Evolutionary conservation across 1,140 invertebrate genomes (phyloP), one percentile per base, ranked within the genome.

Genomic region (Akabosia matsudoensis): DNA sequence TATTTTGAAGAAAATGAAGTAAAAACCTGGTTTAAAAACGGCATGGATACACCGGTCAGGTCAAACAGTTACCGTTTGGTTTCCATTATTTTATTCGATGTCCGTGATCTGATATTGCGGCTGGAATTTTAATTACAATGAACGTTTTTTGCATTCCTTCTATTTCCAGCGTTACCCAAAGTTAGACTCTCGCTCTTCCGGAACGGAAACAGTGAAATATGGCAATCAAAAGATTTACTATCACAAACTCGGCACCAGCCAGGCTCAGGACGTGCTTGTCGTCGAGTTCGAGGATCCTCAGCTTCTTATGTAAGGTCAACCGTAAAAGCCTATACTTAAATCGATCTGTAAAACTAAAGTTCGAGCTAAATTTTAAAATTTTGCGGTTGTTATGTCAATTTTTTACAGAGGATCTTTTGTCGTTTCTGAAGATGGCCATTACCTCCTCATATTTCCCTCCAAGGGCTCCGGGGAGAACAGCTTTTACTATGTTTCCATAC

Each of bases 401-500:
- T 88, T 56, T n/a, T n/a, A n/a, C 84, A 94, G 92, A 83, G 90
- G 89, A 76, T n/a, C 33, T 14, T 54, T 74, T 24, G 90, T 90
- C 45, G 87, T 90, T 82, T 92, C 97, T 18, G 92, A 91, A 37
- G 91, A 97, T 83, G 96, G 94, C 87, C 95, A 95, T 7, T 88
- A 90, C 22, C 97, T 94, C 87, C 85, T 97, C 33, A 86, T 97
- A 26, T 84, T 97, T 78, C 88, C 87, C 18, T 90, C 92, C 52
- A 86, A 90, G 75, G 91, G 94, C 84, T 96, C 93, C 83, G 90
- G 94, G 82, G 92, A 96, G 85, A 95, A 96, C 85, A 86, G 93
- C 80, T 83, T 97, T 31, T 97, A 91, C 85, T 93, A 92, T 85
- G 90, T 90, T 16, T 90, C 93, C 85, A 86, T 97, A 33, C 84